These are phyloP conservation scores for Furcula furcula DNA, from an alignment of 2,888 invertebrate genomes.

Conservation along the genomic window DNA sequence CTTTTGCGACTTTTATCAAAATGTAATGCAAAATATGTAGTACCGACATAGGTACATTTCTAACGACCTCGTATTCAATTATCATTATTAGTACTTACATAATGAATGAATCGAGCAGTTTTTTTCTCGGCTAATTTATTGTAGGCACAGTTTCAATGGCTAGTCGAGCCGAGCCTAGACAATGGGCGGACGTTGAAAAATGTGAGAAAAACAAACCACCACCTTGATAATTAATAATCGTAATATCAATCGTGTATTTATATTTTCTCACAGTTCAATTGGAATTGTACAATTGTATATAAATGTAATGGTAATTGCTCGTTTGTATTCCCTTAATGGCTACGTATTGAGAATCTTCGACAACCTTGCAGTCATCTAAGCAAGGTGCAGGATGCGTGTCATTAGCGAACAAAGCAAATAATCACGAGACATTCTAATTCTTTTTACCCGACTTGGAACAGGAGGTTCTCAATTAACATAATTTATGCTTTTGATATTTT, in stretches of 20 bases:
- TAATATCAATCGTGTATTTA: constrained; percentile 37
- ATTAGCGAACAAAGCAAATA: constrained; percentile 45
- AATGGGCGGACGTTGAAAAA: constrained; percentile 67
- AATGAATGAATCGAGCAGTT: constrained; percentile 38
- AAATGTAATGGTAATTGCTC: constrained; percentile 35
- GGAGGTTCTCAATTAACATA: constrained; percentile 15
- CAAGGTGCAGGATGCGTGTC: constrained; percentile 54
- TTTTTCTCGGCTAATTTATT: constrained; percentile 38
- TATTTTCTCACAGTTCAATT: constrained; percentile 33
- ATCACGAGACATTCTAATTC: constrained; percentile 26
- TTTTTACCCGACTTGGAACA: constrained; percentile 1
- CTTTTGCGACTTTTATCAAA: not conserved
- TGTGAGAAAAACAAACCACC: constrained; percentile 52
- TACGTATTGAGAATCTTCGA: constrained; percentile 18
- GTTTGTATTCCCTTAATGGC: constrained; percentile 27
- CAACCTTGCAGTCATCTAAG: constrained; percentile 51
- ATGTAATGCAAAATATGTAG: constrained; percentile 22
- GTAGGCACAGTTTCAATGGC: constrained; percentile 36
- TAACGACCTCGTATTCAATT: constrained; percentile 49
- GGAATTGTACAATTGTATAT: constrained; percentile 28
- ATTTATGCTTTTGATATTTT: constrained; percentile 9
- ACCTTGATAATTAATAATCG: constrained; percentile 38
- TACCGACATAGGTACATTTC: no score
- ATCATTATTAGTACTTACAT: constrained; percentile 39
- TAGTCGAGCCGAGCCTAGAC: constrained; percentile 34